Conservation (phyloP, 2,113 vertebrate species). For the Speoplatyrhinus poulsoni region DNA sequence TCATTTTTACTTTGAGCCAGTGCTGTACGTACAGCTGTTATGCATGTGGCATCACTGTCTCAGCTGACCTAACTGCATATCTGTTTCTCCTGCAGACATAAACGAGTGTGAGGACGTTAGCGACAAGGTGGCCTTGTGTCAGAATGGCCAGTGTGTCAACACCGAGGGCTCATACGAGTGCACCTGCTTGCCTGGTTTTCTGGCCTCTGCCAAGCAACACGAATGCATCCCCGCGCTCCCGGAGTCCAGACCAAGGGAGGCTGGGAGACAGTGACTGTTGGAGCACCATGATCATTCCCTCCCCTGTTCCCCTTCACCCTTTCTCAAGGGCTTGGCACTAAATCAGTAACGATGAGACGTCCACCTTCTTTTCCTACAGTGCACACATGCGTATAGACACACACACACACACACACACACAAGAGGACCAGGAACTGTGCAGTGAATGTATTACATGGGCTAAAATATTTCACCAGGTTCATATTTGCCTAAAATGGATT, state of each 20-base stretch:
- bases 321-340: conserved; percentile 50
- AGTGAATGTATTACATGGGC: conserved; percentile 69
- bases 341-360: conserved; percentile 65
- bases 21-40: conserved; percentile 21
- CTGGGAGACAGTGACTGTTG: conserved; percentile 41
- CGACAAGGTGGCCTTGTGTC: conserved; percentile 82
- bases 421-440: conserved; percentile 58
- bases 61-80: conserved; percentile 22
- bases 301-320: conserved; percentile 3
- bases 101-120: conserved; percentile 90
- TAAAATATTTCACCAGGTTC: conserved; percentile 55
- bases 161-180: conserved; percentile 92
- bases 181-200: conserved; percentile 81
- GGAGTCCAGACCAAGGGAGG: conserved; percentile 25
- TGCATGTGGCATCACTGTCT: conserved; percentile 15
- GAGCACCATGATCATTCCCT: conserved; percentile 28
- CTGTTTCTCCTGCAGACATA: conserved; percentile 78
- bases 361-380: conserved; percentile 37
- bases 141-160: conserved; percentile 84
- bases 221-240: conserved; percentile 82
- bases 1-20: no score
- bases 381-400: conserved; percentile 22
- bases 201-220: conserved; percentile 80
- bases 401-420: conserved; percentile 5
- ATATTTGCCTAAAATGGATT: conserved; percentile 74